Base-by-base conservation (phyloP, 2,797 vertebrate species). In the Sparidentex hasta region DNA sequence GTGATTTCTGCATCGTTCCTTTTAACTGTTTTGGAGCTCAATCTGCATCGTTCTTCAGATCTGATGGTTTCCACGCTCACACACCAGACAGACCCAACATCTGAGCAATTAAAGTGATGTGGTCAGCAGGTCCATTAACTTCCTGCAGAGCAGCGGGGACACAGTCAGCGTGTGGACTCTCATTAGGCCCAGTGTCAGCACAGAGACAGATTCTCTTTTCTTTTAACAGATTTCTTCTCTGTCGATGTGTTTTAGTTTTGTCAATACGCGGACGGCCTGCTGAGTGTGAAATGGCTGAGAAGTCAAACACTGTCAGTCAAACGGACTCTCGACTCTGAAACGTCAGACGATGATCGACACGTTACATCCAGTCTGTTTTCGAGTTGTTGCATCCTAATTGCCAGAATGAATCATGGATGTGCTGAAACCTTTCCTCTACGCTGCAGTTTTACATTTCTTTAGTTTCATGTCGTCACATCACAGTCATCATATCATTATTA, bases 61-160 rank as follows among this genome's bases (percentile, higher is more conserved):
- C 44, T 21, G 14, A 64, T 51, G 43, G 44, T n/a, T 66, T 75
- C 71, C 33, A 71, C 3, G 23, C 38, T 56, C 23, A 56, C 18
- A 27, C 27, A 4, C 27, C 27, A 3, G 27, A 27, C 52, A 55
- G 71, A 59, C 62, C 74, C 33, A 27, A 12, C 1, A 16, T 76
- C 52, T n/a, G 14, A 29, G 16, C 65, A 61, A 74, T 78, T 83
- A 77, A 81, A 88, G 77, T 65, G 12, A 80, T 80, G 62, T 69
- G 16, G 69, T 83, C 76, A 57, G 25, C 74, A 38, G 80, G 29
- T 78, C 71, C 58, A 85, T 88, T 85, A 43, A 69, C 73, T 80
- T 72, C 65, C 72, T 27, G 11, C 41, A 51, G 29, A 83, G 80
- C 56, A 12, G 61, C 76, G 48, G 46, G 59, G 18, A 58, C 63